Evolutionary conservation across 2,113 vertebrate species (phyloP).

Genomic region (Tragelaphus scriptus): DNA sequence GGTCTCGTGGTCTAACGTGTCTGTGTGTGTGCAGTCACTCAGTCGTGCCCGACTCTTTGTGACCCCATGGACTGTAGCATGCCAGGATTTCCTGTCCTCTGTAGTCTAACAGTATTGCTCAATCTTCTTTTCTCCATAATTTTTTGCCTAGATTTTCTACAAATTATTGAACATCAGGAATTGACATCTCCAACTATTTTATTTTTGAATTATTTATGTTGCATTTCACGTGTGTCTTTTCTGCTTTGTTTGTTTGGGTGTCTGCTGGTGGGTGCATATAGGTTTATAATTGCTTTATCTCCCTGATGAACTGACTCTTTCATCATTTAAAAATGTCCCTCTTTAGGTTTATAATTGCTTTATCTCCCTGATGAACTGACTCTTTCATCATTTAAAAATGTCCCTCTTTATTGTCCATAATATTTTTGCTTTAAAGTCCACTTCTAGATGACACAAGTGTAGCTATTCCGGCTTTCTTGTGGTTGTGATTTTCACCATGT

Average conservation of each 20-base stretch:
- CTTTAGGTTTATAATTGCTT: neutral
- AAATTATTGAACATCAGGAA: neutral
- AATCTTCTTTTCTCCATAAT: neutral
- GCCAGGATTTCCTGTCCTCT: neutral
- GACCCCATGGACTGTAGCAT: neutral
- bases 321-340: neutral
- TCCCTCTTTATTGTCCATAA: neutral
- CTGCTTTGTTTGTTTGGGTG: neutral
- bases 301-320: neutral
- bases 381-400: neutral
- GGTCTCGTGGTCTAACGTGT: neutral
- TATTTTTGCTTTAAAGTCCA: neutral
- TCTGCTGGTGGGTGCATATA: neutral
- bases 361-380: neutral
- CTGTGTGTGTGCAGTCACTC: neutral
- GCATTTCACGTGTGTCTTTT: neutral
- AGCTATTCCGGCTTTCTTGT: neutral
- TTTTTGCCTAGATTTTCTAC: neutral
- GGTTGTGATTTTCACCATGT: neutral
- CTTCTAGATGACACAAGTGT: neutral
- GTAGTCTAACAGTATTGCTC: neutral
- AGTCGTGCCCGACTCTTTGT: accelerated
- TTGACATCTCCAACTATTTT: neutral
- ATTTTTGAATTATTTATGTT: neutral
- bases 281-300: neutral